These are phyloP conservation scores for Spermophilus dauricus DNA, from an alignment of 2,113 vertebrate genomes.

Conservation along the genomic window DNA sequence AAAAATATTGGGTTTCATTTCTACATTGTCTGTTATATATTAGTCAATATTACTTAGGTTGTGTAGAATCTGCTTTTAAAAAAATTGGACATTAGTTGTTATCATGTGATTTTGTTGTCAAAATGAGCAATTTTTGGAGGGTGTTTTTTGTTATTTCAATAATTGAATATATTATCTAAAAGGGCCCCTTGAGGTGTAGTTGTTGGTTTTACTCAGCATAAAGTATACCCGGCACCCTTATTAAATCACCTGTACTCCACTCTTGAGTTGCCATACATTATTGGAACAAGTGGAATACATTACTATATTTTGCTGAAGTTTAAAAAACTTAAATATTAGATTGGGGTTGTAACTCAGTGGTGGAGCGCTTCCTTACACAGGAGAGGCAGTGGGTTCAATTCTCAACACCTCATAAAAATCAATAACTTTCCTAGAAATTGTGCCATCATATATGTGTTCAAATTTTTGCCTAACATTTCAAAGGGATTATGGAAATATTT, in stretches of 20 bases:
- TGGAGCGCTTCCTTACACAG: too few species aligned
- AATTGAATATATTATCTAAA: conserved; percentile 41
- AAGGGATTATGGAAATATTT: background rate
- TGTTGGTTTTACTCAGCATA: conserved; percentile 52
- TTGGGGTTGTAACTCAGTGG: too few species aligned
- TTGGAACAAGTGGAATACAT: conserved; percentile 6
- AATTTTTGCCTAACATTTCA: conserved; percentile 32
- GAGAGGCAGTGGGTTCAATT: too few species aligned
- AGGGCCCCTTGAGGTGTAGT: background rate
- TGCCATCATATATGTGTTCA: background rate
- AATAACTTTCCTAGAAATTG: conserved; percentile 1
- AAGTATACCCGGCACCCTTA: conserved; percentile 43
- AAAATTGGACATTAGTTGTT: background rate
- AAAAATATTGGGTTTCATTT: background rate
- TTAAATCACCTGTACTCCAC: conserved; percentile 16
- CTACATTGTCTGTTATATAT: background rate
- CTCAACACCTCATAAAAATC: too few species aligned
- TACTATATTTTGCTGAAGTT: conserved; percentile 43
- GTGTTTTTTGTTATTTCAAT: conserved; percentile 52
- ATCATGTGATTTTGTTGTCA: conserved; percentile 32
- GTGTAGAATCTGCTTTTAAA: background rate
- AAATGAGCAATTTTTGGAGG: background rate
- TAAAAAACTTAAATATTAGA: background rate
- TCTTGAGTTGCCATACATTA: background rate
- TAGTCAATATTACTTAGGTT: conserved; percentile 38